Evolutionary conservation across 2,113 vertebrate genomes (phyloP), one percentile per base, ranked within the genome.

Genomic region (Agapornis roseicollis): DNA sequence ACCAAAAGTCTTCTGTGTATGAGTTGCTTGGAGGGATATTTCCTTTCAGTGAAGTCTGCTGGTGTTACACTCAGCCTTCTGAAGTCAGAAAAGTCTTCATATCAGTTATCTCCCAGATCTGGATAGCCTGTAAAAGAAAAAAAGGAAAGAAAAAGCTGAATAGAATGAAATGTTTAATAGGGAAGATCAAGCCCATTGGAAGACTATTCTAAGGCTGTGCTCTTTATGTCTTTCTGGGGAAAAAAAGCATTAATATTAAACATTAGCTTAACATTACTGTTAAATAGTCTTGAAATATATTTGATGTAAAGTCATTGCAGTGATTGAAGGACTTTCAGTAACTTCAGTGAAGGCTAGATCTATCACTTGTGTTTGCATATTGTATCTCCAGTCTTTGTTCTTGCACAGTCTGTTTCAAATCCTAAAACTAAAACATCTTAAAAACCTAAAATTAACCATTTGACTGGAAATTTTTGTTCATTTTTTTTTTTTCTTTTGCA

Each of bases 71-170:
- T 87, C 94, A 88, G 91, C 25, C 80, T 81, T 77, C 88, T 89
- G 94, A 80, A 85, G 86, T 85, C 88, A 69, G 55, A 35, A 46
- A 88, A 92, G 72, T 94, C 89, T 89, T 96, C 93, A 95, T 73
- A 90, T 74, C 88, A 90, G 46, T 78, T 96, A 93, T 94, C 77
- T 90, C 80, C 61, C 44, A 46, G 84, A 80, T 92, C 63, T 86
- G 66, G 86, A 61, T 41, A 78, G 78, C 95, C 97, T 98, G 96
- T 88, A 82, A 89, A 93, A 97, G 47, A 80, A 96, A 80, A 82
- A 94, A 52, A 94, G 46, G 97, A 89, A 91, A 92, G 24, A 46
- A 73, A 88, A 91, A 86, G 56, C 55, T 97, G 73, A 97, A 91
- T 78, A 87, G 13, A 39, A 78, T 68, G 71, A 90, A 89, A 86